Percentiles rank a stretch among this genome's conserved stretches.
These are phyloP conservation scores for Ataeniobius toweri DNA, from an alignment of 2,797 vertebrate species.

Conservation along the genomic window DNA sequence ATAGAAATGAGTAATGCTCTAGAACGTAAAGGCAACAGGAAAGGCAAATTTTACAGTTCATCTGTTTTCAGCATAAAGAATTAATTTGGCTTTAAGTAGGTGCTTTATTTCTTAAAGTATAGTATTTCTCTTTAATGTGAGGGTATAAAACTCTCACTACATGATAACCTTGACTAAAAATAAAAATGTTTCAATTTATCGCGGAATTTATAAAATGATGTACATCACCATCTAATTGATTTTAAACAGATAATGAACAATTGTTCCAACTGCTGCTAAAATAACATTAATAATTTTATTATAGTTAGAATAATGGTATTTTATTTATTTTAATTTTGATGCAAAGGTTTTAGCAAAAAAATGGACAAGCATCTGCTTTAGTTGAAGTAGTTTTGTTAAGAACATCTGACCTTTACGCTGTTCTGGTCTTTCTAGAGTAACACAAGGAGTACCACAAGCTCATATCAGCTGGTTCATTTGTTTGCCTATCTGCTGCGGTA, in stretches of 20 bases:
- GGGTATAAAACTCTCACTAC: background rate
- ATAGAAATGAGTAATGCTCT: background rate
- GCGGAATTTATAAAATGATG: background rate
- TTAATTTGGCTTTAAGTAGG: background rate
- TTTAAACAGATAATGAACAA: background rate
- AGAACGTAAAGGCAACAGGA: background rate
- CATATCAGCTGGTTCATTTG: too few species aligned
- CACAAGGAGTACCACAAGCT: too few species aligned
- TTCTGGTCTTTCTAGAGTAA: too few species aligned
- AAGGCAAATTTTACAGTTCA: background rate
- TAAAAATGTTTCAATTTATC: background rate
- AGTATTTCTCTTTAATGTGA: background rate
- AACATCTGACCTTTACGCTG: too few species aligned
- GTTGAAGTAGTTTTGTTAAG: too few species aligned
- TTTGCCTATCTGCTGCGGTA: too few species aligned
- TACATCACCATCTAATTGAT: background rate
- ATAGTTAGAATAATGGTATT: background rate
- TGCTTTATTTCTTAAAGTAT: background rate
- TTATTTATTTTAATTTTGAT: background rate
- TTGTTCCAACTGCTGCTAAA: background rate
- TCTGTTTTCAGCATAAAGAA: background rate
- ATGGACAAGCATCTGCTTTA: too few species aligned
- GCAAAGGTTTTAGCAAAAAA: background rate
- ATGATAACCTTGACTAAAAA: background rate
- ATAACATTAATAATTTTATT: background rate